A percentile compares a stretch with the other conserved stretches of the same genome.
Conservation (phyloP, 2,113 vertebrate species). For the Brachypodius melanocephalos region DNA sequence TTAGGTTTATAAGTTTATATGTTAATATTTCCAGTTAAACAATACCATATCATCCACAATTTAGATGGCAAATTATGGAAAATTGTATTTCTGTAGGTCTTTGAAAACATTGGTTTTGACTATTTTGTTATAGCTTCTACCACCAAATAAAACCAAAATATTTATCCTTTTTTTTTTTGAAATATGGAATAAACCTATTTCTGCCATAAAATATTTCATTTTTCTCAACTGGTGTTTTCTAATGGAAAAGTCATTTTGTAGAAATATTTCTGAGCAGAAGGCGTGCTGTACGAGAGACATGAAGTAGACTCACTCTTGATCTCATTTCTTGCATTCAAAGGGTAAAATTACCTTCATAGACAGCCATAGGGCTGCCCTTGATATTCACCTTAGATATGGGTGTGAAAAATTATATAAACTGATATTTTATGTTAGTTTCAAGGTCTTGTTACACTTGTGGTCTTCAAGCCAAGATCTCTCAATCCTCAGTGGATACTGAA, state of each 20-base stretch:
- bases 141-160: neutral
- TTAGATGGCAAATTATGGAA: neutral
- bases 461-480: neutral
- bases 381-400: neutral
- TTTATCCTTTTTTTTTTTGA: neutral
- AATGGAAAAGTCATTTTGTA: neutral
- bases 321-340: neutral
- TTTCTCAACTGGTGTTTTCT: neutral
- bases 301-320: neutral
- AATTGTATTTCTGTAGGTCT: neutral
- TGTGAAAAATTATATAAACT: neutral
- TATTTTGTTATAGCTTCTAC: neutral
- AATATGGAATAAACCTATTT: neutral
- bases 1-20: neutral
- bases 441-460: neutral
- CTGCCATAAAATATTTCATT: neutral
- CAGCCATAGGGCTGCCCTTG: neutral
- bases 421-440: neutral
- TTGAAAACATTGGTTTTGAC: neutral
- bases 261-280: neutral
- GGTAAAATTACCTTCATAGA: neutral
- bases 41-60: neutral
- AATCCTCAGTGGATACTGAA: neutral
- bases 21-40: neutral
- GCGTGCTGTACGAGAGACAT: neutral